Percentiles rank a stretch among this genome's conserved stretches.
Conservation (phyloP, 2,113 vertebrate genomes). For the Craseonycteris thonglongyai region DNA sequence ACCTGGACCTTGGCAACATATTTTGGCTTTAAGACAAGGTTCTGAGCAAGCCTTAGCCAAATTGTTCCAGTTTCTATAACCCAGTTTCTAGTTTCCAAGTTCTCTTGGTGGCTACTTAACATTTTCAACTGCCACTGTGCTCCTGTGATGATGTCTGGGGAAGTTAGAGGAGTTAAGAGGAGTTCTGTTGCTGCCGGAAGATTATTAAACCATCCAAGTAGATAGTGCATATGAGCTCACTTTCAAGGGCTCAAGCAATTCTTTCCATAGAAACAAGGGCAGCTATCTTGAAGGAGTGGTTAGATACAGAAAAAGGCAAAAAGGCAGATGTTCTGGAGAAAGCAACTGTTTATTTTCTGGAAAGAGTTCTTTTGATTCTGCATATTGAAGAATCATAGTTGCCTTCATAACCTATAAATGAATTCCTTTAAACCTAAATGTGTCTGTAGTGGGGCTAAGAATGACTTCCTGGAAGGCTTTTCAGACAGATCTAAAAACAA, state of each 20-base stretch:
- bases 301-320: not conserved
- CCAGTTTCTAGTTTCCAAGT: slow-evolving; percentile 36
- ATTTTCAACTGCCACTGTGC: not conserved
- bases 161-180: not conserved
- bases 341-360: not conserved
- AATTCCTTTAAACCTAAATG: not conserved
- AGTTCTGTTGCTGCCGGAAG: not conserved
- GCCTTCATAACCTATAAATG: not conserved
- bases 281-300: not conserved
- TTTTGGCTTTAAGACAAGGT: slow-evolving; percentile 26
- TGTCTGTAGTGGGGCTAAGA: not conserved
- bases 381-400: not conserved
- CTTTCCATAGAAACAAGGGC: not conserved
- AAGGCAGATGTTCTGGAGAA: not conserved
- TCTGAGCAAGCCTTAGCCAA: not conserved
- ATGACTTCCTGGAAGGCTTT: not conserved
- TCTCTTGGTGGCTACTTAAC: not conserved
- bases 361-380: not conserved
- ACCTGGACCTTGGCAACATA: not conserved
- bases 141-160: not conserved
- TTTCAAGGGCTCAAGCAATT: not conserved
- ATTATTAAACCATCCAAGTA: not conserved
- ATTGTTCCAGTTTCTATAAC: slow-evolving; percentile 47
- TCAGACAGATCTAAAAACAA: not conserved
- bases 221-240: not conserved